Percentiles rank a stretch among this genome's conserved stretches.
These are phyloP conservation scores for Burhinus bistriatus DNA, from an alignment of 2,113 vertebrate species.

Conservation along the genomic window DNA sequence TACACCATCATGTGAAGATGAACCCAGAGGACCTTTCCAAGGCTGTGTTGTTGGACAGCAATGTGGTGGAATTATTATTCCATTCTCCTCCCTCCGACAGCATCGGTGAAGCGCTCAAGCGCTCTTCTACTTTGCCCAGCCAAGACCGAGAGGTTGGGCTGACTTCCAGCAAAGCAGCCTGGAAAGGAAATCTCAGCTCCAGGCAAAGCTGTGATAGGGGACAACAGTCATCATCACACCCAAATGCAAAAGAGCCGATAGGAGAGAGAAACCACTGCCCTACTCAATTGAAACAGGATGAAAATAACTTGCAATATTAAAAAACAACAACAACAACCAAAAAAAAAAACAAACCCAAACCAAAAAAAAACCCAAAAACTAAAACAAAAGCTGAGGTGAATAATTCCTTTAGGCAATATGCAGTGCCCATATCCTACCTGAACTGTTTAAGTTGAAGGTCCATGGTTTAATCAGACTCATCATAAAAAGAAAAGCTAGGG, in stretches of 20 bases:
- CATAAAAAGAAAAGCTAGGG: background rate
- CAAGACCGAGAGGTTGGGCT: background rate
- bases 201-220: background rate
- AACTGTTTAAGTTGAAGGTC: background rate
- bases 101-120: rapidly evolving
- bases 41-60: background rate
- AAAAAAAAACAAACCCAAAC: no score
- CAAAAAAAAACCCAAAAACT: background rate
- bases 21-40: background rate
- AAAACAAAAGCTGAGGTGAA: background rate
- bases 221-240: background rate
- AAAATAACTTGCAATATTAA: background rate
- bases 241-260: background rate
- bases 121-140: background rate
- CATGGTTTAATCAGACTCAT: conserved; percentile 12
- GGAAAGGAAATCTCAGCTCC: background rate
- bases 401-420: background rate
- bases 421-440: background rate
- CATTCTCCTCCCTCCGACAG: background rate
- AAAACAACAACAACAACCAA: background rate
- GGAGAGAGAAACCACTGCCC: background rate
- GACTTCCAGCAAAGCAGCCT: background rate
- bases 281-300: background rate
- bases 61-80: background rate
- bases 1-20: rapidly evolving